Evolutionary conservation across 1,140 invertebrate genomes (phyloP).

Genomic region (Brachionus calyciflorus): DNA sequence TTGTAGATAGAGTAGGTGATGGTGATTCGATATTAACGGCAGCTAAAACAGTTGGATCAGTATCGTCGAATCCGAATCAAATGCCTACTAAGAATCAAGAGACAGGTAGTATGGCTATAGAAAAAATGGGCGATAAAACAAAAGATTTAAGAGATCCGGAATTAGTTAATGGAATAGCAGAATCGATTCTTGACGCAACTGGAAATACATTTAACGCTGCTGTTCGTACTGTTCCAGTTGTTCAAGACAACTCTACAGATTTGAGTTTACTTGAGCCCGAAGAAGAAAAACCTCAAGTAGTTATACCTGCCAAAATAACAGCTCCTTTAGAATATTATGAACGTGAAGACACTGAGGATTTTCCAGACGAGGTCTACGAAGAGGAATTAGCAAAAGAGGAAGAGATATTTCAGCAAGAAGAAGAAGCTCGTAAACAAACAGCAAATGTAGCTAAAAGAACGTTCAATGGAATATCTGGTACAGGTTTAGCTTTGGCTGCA

Average conservation of each 20-base stretch:
- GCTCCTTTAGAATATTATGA: slow-evolving; percentile 45
- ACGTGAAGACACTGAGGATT: slow-evolving; percentile 41
- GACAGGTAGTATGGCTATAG: slow-evolving; percentile 16
- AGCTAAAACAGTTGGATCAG: slow-evolving; percentile 1
- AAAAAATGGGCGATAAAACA: slow-evolving; percentile 31
- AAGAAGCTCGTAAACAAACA: neutral
- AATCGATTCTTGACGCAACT: neutral
- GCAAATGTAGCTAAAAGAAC: slow-evolving; percentile 23
- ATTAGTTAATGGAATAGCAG: neutral
- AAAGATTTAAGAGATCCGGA: slow-evolving; percentile 16
- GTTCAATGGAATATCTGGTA: slow-evolving; percentile 24
- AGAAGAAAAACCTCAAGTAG: neutral
- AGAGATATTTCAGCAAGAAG: slow-evolving; percentile 12
- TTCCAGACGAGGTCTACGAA: slow-evolving; percentile 45
- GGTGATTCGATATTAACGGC: slow-evolving; percentile 14
- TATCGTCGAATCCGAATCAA: slow-evolving; percentile 37
- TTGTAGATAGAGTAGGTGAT: slow-evolving; percentile 25
- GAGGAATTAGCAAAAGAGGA: neutral
- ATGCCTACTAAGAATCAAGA: slow-evolving; percentile 46
- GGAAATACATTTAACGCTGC: slow-evolving; percentile 32
- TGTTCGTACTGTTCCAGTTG: neutral
- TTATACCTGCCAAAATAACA: slow-evolving; percentile 24
- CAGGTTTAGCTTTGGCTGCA: neutral
- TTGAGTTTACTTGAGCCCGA: slow-evolving; percentile 10
- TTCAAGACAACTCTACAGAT: neutral